Evolutionary conservation across 1,140 invertebrate genomes (phyloP).

Genomic region (Drosophila triauraria): DNA sequence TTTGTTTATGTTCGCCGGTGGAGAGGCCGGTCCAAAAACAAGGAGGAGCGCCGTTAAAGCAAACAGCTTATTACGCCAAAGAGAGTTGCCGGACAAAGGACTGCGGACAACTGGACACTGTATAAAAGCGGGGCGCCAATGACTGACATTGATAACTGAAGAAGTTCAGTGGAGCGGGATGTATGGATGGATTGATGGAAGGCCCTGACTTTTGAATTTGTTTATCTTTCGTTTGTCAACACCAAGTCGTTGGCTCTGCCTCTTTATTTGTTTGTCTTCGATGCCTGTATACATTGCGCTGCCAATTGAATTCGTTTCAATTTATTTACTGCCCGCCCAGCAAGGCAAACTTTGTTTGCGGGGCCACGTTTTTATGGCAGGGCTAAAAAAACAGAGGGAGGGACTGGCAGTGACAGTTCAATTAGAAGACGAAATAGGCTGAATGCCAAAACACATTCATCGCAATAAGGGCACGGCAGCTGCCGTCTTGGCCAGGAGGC

Average conservation of each 20-base stretch:
- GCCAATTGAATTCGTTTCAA: constrained; percentile 83
- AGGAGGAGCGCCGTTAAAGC: constrained; percentile 74
- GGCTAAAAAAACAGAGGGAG: constrained; percentile 13
- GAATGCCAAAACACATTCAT: constrained; percentile 62
- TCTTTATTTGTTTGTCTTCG: constrained; percentile 74
- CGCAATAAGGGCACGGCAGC: constrained; percentile 19
- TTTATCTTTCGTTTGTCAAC: constrained; percentile 76
- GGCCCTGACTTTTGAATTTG: constrained; percentile 68
- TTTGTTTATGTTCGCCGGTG: constrained; percentile 69
- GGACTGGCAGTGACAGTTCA: constrained; percentile 58
- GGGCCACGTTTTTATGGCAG: constrained; percentile 63
- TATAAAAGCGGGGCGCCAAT: constrained; percentile 55
- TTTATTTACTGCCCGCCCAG: constrained; percentile 70
- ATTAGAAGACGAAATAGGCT: constrained; percentile 67
- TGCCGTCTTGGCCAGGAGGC: constrained; percentile 28
- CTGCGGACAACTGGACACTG: constrained; percentile 4
- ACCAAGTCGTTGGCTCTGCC: constrained; percentile 48
- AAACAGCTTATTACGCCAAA: constrained; percentile 84
- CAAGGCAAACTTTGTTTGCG: constrained; percentile 58
- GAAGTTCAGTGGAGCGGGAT: constrained; percentile 36
- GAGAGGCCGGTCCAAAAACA: constrained; percentile 39
- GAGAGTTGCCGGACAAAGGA: constrained; percentile 47
- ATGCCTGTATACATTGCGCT: constrained; percentile 67
- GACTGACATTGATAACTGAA: constrained; percentile 70
- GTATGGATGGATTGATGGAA: constrained; percentile 30